phyloP scores from a whole-genome alignment of 2,113 vertebrate species.

The Lagenorhynchus albirostris region DNA sequence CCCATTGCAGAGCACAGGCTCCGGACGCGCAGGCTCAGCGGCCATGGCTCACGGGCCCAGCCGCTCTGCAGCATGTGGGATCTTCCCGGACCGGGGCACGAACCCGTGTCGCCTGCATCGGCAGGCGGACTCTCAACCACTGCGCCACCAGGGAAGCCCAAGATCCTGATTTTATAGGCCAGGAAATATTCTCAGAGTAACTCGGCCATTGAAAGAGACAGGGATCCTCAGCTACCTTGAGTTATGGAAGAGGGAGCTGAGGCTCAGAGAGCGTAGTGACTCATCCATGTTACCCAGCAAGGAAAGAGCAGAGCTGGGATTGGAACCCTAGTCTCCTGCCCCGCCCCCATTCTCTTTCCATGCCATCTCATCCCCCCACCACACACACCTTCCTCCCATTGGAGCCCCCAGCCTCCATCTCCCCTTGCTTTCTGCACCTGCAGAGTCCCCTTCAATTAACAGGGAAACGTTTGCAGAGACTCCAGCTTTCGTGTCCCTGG shows the following conservation, averaged over 20 bases:
- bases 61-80: too few species aligned
- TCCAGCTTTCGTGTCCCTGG: neutral
- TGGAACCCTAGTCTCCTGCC: neutral
- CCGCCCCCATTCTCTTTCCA: neutral
- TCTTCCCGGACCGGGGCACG: too few species aligned
- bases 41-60: too few species aligned
- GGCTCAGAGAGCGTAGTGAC: neutral
- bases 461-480: neutral
- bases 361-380: neutral
- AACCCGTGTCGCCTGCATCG: too few species aligned
- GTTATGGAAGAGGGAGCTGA: neutral
- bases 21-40: too few species aligned
- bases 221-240: neutral
- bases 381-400: neutral
- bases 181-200: neutral
- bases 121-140: too few species aligned
- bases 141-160: neutral
- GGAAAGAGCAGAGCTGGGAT: neutral
- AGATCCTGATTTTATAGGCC: neutral
- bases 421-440: neutral
- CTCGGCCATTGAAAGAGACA: neutral
- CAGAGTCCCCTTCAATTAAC: neutral
- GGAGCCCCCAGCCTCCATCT: neutral
- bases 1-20: too few species aligned
- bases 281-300: neutral